Evolutionary conservation across 2,888 invertebrate genomes (phyloP).

Genomic region (Drosophila neonasuta): DNA sequence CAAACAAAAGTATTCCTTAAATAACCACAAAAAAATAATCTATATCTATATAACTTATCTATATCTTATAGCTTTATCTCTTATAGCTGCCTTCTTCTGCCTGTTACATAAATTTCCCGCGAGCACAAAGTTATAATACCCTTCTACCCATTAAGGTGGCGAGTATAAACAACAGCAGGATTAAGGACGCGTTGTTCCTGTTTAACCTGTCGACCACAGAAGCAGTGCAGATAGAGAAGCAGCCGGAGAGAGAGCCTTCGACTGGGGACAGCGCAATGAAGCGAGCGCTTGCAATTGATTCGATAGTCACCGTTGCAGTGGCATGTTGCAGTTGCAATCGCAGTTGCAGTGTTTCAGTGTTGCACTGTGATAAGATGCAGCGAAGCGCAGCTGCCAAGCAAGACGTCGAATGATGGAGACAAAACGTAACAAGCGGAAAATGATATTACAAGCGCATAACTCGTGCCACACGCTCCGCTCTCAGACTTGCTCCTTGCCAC

Average conservation of each 20-base stretch:
- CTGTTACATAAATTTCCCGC: too few species aligned
- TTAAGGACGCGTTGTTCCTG: conserved; percentile 30
- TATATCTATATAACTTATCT: too few species aligned
- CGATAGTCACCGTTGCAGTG: conserved; percentile 23
- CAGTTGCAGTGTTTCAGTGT: not conserved
- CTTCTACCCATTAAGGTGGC: too few species aligned
- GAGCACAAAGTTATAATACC: too few species aligned
- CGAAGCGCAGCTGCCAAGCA: not conserved
- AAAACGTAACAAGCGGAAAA: conserved; percentile 67
- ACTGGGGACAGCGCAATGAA: conserved; percentile 24
- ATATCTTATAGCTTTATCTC: too few species aligned
- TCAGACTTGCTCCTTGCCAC: conserved; percentile 13
- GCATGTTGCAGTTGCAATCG: conserved; percentile 7
- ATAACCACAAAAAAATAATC: too few species aligned
- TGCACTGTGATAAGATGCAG: conserved; percentile 6
- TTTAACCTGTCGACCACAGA: conserved; percentile 66
- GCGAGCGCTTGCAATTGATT: conserved; percentile 23
- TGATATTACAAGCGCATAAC: conserved; percentile 69
- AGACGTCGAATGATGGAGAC: not conserved
- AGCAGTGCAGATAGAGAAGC: too few species aligned
- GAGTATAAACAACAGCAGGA: conserved; percentile 5
- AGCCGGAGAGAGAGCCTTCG: not conserved
- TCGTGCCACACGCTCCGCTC: conserved; percentile 55
- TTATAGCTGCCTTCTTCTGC: too few species aligned
- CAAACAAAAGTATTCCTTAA: too few species aligned